Evolutionary conservation across 2,888 invertebrate genomes (phyloP).

Genomic region (Conops quadrifasciatus): DNA sequence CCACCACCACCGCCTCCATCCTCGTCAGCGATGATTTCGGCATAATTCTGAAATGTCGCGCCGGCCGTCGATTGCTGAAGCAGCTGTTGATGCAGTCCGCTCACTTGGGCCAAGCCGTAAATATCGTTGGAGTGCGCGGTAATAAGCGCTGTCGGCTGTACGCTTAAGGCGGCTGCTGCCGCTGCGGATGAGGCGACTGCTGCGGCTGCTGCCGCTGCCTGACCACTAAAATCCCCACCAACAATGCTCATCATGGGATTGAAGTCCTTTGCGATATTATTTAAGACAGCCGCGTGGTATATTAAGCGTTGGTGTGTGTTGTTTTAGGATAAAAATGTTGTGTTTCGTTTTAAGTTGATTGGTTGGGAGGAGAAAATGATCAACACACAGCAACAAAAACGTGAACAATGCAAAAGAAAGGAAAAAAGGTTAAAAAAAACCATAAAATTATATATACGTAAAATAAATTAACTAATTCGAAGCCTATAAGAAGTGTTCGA

Average conservation of each 20-base stretch:
- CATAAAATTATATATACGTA: constrained; percentile 14
- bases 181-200: constrained; percentile 48
- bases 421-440: constrained; percentile 36
- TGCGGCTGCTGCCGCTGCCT: constrained; percentile 56
- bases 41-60: constrained; percentile 61
- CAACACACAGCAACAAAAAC: constrained; percentile 48
- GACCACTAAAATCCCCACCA: constrained; percentile 65
- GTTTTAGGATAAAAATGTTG: constrained; percentile 5
- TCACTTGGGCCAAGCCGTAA: constrained; percentile 62
- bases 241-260: constrained; percentile 66
- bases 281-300: background rate
- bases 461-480: constrained; percentile 27
- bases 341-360: constrained; percentile 29
- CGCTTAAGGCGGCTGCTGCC: constrained; percentile 51
- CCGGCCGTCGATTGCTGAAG: constrained; percentile 61
- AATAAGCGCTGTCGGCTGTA: constrained; percentile 58
- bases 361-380: constrained; percentile 45
- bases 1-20: constrained; percentile 46
- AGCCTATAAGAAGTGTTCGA: constrained; percentile 7
- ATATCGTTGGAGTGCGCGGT: constrained; percentile 60
- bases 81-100: constrained; percentile 62
- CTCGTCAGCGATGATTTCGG: constrained; percentile 55
- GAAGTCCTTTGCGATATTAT: constrained; percentile 57
- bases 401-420: constrained; percentile 44
- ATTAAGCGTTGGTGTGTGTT: background rate